Evolutionary conservation across 1,140 invertebrate genomes (phyloP), one percentile per base, ranked within the genome.

Genomic region (Venturia canescens): DNA sequence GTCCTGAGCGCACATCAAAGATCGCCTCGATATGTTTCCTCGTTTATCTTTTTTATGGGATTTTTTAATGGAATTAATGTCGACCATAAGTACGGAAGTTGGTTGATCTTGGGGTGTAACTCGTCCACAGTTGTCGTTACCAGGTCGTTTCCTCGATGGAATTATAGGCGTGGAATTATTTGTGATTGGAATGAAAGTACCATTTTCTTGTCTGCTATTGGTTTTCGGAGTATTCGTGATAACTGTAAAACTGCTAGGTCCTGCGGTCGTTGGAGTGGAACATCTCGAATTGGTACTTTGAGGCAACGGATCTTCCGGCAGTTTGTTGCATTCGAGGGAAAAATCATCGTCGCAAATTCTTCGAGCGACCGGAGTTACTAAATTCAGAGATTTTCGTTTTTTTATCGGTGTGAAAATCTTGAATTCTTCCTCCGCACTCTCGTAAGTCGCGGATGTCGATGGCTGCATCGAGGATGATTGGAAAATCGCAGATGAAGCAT

Each of bases 11-110:
- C 53, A 53, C 9, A 66, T 38, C 31, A 72, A 27, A 13, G n/a
- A 66, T 3, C 82, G 78, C 29, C 34, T 76, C 63, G 44, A 53
- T 26, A 67, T 44, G 34, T 78, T 84, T 2, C 69, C 71, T 27
- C 84, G 82, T 77, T 91, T 91, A 60, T 90, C 86, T 76, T 91
- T 91, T 38, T 85, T 90, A 71, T 91, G 90, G 0, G 90, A 91
- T 76, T 86, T 89, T 75, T 91, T 91, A 23, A 91, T 90, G 0
- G 90, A 90, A 77, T 88, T 86, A 16, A 87, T 69, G 66, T 87
- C 84, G 18, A 78, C 75, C 53, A 88, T 85, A 27, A 90, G 67
- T 70, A 88, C 86, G 7, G 67, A 29, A 3, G 86, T 86, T 4
- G 86, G 83, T 78, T 76, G 83, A 81, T 88, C 84, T 69, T 83